These are phyloP conservation scores for Mus spicilegus DNA, from an alignment of 2,113 vertebrate species.

Conservation along the genomic window DNA sequence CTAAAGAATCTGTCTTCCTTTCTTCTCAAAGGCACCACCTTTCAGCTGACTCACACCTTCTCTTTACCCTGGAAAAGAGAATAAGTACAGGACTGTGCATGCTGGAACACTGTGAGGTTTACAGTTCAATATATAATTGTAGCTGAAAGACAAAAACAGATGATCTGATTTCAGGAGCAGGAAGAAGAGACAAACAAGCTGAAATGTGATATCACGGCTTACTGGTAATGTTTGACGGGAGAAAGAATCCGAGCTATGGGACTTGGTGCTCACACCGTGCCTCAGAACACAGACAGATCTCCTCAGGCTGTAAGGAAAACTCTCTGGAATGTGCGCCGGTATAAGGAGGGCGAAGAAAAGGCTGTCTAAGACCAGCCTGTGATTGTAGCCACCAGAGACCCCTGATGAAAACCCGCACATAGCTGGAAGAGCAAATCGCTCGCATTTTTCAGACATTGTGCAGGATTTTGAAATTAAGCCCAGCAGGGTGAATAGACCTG, in stretches of 20 bases:
- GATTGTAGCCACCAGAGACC: slow-evolving; percentile 28
- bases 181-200: slow-evolving; percentile 8
- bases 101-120: not conserved
- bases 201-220: slow-evolving; percentile 5
- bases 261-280: not conserved
- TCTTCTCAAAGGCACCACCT: not conserved
- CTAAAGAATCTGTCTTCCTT: not conserved
- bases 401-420: slow-evolving; percentile 63
- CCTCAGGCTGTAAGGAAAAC: not conserved
- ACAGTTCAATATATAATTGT: slow-evolving; percentile 8
- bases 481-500: slow-evolving; percentile 55
- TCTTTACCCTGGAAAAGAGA: not conserved
- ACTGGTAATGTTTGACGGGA: slow-evolving; percentile 5
- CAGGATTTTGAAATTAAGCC: slow-evolving; percentile 75
- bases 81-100: not conserved
- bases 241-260: slow-evolving; percentile 47
- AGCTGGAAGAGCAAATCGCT: slow-evolving; percentile 63
- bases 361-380: not conserved
- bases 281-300: slow-evolving; percentile 21
- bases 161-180: slow-evolving; percentile 33
- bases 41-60: slow-evolving; percentile 49
- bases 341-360: not conserved
- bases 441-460: slow-evolving; percentile 44
- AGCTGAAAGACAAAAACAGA: slow-evolving; percentile 24
- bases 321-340: not conserved